Evolutionary conservation across 2,888 invertebrate genomes (phyloP), one percentile per base, ranked within the genome.

Genomic region (Agapetus fuscipes): DNA sequence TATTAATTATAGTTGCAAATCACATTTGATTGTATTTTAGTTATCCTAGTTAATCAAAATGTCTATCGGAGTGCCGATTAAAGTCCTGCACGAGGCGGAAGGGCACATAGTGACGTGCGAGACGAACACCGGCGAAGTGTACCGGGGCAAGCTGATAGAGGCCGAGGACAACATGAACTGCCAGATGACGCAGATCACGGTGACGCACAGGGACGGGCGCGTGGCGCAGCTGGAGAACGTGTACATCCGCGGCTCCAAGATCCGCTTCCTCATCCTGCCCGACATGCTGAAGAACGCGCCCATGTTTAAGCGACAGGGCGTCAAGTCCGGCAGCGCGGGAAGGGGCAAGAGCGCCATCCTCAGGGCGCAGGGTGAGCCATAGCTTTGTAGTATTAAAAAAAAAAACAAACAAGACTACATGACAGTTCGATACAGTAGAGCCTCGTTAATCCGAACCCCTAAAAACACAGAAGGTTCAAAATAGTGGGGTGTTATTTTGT

Each of bases 121-220:
- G 76, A 97, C 97, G 9, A 93, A 88, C 50, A 95, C 93, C 71
- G 97, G 98, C 50, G 97, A 98, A 79, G 93, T 97, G 29, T 98
- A 96, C 66, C 54, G 43, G 31, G 98, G 97, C 58, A 98, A 96
- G 67, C 69, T 99, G 29, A 86, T 98, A 30, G 98, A 99, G 72
- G 98, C 98, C 4, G 98, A 99, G 62, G 98, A 98, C 66, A 99
- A 99, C 60, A 99, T 99, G 98, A 98, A 99, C 72, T 96, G 95
- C 66, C 95, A 97, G 67, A 88, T 98, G 87, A 83, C 88, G 41
- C 80, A 80, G 56, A 87, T 95, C 28, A 89, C 88, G 11, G 91
- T 93, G 10, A 95, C 95, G 0, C 88, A 90, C 58, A 72, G 98
- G 43, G 97, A 99, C 59, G 98, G 98, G 3, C 73, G 90, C 48